phyloP scores from a whole-genome alignment of 2,113 vertebrate genomes.

The Morone chrysops region DNA sequence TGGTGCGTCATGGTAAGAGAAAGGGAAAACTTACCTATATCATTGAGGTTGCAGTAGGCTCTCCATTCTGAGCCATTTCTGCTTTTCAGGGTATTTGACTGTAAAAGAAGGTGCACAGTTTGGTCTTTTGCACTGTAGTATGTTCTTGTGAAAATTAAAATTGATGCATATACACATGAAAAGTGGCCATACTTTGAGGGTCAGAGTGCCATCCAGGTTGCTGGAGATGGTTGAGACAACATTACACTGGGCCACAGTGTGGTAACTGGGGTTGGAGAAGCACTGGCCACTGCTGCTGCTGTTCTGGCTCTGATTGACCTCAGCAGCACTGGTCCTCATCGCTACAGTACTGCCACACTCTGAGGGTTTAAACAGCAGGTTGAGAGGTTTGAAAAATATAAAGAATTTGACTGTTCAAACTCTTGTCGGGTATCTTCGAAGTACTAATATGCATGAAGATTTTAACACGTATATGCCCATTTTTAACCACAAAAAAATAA shows the following conservation, averaged over 20 bases:
- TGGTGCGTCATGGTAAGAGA: constrained; percentile 12
- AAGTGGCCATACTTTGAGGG: constrained; percentile 88
- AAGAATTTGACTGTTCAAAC: not conserved
- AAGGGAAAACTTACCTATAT: constrained; percentile 89
- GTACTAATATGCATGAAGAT: not conserved
- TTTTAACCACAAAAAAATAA: not conserved
- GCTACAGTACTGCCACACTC: constrained; percentile 81
- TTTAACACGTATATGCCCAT: not conserved
- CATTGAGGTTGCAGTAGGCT: constrained; percentile 94
- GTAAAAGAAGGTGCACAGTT: constrained; percentile 74
- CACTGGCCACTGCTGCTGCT: constrained; percentile 86
- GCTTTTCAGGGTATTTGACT: constrained; percentile 91
- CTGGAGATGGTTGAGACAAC: constrained; percentile 89
- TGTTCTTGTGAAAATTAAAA: not conserved
- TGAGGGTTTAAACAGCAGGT: constrained; percentile 54
- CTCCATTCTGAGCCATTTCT: constrained; percentile 92
- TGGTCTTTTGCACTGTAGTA: not conserved
- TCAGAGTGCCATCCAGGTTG: constrained; percentile 91
- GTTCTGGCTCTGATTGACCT: constrained; percentile 68
- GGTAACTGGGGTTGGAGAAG: constrained; percentile 96
- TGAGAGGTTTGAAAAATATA: constrained; percentile 1
- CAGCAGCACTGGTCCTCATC: constrained; percentile 73
- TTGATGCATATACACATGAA: not conserved
- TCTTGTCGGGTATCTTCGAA: not conserved
- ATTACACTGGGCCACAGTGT: constrained; percentile 91